These are phyloP conservation scores for Zosterops borbonicus DNA, from an alignment of 2,113 vertebrate genomes.

Conservation along the genomic window DNA sequence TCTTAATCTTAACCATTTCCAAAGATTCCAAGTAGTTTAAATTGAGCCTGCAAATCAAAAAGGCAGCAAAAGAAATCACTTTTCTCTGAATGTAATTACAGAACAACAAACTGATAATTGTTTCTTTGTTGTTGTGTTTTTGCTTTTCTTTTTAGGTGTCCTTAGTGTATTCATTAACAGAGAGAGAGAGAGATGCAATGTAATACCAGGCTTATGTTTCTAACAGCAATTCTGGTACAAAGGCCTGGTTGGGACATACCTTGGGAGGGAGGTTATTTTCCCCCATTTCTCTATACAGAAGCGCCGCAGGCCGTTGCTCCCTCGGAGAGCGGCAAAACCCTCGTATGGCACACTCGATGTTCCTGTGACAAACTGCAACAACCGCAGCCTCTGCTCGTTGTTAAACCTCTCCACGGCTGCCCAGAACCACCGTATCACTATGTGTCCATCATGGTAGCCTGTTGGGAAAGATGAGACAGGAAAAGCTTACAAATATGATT, in stretches of 20 bases:
- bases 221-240: not conserved
- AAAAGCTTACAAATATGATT: too few species aligned
- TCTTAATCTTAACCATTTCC: not conserved
- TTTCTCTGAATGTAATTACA: not conserved
- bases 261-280: constrained; percentile 94
- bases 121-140: not conserved
- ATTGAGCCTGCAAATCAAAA: not conserved
- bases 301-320: constrained; percentile 91
- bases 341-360: constrained; percentile 97
- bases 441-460: constrained; percentile 97
- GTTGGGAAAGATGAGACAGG: too few species aligned
- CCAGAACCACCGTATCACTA: constrained; percentile 99
- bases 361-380: constrained; percentile 95
- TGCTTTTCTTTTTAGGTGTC: not conserved
- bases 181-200: not conserved
- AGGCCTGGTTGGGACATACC: constrained; percentile 69
- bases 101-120: not conserved
- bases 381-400: constrained; percentile 92
- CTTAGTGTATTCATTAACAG: not conserved
- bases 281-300: constrained; percentile 99
- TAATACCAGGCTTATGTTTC: not conserved
- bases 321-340: constrained; percentile 90
- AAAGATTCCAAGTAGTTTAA: not conserved
- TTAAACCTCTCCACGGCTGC: constrained; percentile 93
- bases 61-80: not conserved